Conservation (phyloP, 2,888 invertebrate species). For the Dorcus parallelipipedus region DNA sequence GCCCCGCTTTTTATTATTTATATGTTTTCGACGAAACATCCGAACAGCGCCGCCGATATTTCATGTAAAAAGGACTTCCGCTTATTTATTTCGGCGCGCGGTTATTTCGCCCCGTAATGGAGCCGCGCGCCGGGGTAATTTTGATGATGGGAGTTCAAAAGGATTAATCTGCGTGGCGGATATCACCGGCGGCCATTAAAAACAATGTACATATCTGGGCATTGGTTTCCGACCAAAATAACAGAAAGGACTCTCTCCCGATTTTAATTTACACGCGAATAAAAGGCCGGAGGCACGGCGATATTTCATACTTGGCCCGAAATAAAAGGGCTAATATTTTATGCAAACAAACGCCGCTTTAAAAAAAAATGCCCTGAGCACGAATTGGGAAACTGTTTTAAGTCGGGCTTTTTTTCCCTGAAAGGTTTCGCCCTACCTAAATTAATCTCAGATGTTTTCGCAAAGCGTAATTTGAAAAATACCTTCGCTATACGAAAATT, state of each 20-base stretch:
- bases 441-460: too few relatives aligned
- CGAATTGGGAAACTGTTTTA: conserved; percentile 27
- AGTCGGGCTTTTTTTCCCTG: neutral
- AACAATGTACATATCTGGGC: conserved; percentile 16
- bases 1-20: too few relatives aligned
- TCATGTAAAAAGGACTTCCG: too few relatives aligned
- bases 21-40: too few relatives aligned
- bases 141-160: conserved; percentile 20
- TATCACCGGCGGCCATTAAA: conserved; percentile 13
- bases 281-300: conserved; percentile 29
- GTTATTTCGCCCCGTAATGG: too few relatives aligned
- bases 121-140: conserved; percentile 12
- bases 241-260: conserved; percentile 25
- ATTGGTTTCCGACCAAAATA: conserved; percentile 20
- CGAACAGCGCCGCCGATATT: too few relatives aligned
- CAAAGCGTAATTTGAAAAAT: too few relatives aligned
- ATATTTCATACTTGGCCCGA: conserved; percentile 33
- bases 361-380: conserved; percentile 26
- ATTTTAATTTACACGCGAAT: conserved; percentile 33
- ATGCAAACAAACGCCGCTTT: conserved; percentile 31
- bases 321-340: conserved; percentile 35
- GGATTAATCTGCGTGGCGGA: conserved; percentile 11
- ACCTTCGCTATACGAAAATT: too few relatives aligned
- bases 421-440: too few relatives aligned
- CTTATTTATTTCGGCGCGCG: too few relatives aligned